Conservation (phyloP, 2,797 vertebrate species). For the Champsocephalus gunnari region DNA sequence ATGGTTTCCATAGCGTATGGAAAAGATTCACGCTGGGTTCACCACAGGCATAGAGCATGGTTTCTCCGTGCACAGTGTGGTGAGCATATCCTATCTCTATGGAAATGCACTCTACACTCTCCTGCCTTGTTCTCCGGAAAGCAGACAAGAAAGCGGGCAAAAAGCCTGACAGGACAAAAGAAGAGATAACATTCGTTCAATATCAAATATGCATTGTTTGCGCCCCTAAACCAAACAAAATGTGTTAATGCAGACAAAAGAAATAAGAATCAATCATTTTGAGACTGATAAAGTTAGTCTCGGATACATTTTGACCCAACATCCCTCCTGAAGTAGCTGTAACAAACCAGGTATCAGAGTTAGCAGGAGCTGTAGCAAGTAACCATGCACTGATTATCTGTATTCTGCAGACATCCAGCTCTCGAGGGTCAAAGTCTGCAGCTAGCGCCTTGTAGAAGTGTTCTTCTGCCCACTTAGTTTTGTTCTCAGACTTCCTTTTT, state of each 20-base stretch:
- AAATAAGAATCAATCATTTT: not conserved
- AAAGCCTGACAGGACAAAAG: not conserved
- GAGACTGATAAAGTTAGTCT: not conserved
- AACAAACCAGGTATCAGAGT: conserved; percentile 7
- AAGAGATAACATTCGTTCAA: conserved; percentile 14
- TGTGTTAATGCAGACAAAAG: not conserved
- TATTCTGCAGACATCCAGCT: conserved; percentile 34
- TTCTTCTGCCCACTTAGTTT: conserved; percentile 4
- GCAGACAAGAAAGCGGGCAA: conserved; percentile 1
- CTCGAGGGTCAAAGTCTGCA: conserved; percentile 54
- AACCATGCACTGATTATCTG: conserved; percentile 15
- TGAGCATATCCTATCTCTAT: conserved; percentile 16
- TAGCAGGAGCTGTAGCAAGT: not conserved
- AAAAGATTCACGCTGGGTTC: conserved; percentile 18
- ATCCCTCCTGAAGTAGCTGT: not conserved
- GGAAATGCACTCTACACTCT: conserved; percentile 18
- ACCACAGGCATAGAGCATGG: not conserved
- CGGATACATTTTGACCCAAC: not conserved
- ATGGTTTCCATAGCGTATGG: not conserved
- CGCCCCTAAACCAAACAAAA: conserved; percentile 15
- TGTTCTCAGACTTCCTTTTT: not conserved
- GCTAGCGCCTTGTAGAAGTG: conserved; percentile 39
- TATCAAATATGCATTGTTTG: conserved; percentile 10
- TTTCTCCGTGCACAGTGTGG: conserved; percentile 13
- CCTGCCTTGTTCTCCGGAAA: not conserved